Evolutionary conservation across 1,140 invertebrate genomes (phyloP), one percentile per base, ranked within the genome.

Genomic region (Drosophila mojavensis): DNA sequence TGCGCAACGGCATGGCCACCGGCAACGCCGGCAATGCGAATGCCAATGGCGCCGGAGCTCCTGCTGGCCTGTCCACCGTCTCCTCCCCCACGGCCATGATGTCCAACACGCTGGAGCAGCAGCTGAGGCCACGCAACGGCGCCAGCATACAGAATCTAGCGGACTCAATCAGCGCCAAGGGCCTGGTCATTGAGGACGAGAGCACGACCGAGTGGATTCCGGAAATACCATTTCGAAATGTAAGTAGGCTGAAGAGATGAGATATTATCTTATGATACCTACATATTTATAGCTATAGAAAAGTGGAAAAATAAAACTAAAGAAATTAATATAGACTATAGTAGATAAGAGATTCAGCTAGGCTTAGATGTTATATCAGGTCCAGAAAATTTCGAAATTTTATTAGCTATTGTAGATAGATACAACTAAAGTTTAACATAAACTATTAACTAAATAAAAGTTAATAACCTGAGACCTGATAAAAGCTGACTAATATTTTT

Each of bases 161-260:
- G 6, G 89, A 90, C 36, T 73, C 75, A 13, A 88, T 89, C 41
- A 78, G 75, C 51, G 66, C 67, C 36, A 91, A 91, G 50, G 74
- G 79, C 4, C 93, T 94, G 15, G 93, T 95, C 39, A 79, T 91
- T 0, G 96, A 97, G 10, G 96, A 97, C 39, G 96, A 97, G 75
- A 94, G 94, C 45, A 96, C 95, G 1, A 94, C 95, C 0, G 96
- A 97, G 75, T 98, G 97, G 97, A 97, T 95, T 20, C 97, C 97
- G 0, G 97, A 98, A 93, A 97, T 97, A 90, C 97, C 97, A 2
- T 98, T 98, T 85, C 96, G 97, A 93, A 97, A 97, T 93, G 97
- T 98, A 93, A 93, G 94, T 90, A 9, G 7, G 0, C 30, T 2
- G 5, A 5, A 33, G 30, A 33, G 6, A 33, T 33, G 2, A 28